phyloP scores from a whole-genome alignment of 2,888 invertebrate species.

The Acrobasis suavella region DNA sequence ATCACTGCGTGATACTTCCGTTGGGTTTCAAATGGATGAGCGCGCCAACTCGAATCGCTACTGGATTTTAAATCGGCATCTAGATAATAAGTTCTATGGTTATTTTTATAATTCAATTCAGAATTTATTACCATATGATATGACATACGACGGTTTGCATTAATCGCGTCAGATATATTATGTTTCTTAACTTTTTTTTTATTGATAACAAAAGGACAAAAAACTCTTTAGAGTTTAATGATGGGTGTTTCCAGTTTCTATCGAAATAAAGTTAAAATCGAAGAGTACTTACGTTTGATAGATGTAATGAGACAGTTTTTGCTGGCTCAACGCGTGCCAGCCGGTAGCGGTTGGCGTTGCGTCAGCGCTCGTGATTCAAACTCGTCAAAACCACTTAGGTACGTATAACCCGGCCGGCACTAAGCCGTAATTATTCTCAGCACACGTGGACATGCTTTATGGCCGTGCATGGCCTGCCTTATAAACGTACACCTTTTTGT shows the following conservation, averaged over 20 bases:
- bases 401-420: conserved; percentile 44
- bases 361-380: conserved; percentile 68
- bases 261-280: background rate
- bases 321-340: conserved; percentile 42
- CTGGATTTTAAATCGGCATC: conserved; percentile 69
- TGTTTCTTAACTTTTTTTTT: background rate
- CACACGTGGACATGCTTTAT: conserved; percentile 76
- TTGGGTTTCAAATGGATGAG: conserved; percentile 69
- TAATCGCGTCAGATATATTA: conserved; percentile 23
- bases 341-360: conserved; percentile 53
- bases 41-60: conserved; percentile 65
- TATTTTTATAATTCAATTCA: conserved; percentile 45
- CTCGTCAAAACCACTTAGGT: conserved; percentile 55
- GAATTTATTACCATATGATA: conserved; percentile 32
- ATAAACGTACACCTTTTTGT: conserved; percentile 66
- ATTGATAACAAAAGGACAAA: too few relatives aligned
- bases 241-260: background rate
- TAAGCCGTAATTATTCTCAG: conserved; percentile 70
- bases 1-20: conserved; percentile 80
- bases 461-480: conserved; percentile 62
- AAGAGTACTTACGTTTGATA: background rate
- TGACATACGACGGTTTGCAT: conserved; percentile 32
- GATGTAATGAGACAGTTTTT: conserved; percentile 43
- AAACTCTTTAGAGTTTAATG: background rate
- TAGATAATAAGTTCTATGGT: conserved; percentile 44